phyloP scores from a whole-genome alignment of 2,113 vertebrate genomes.

The Nettapus auritus region DNA sequence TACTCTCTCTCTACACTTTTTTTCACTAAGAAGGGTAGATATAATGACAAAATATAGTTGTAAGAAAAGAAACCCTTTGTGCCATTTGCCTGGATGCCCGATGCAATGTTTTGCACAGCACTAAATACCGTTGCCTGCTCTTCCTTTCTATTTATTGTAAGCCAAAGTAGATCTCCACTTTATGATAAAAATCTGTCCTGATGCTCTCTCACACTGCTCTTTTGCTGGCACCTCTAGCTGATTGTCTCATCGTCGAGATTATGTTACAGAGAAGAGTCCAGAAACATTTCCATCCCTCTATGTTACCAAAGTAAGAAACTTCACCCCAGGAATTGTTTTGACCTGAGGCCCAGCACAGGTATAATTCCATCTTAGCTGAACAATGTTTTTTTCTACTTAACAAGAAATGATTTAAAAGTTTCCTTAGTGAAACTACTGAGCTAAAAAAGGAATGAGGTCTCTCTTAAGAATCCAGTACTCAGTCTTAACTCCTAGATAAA shows the following conservation, averaged over 20 bases:
- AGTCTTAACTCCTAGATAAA: neutral
- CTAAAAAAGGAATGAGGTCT: neutral
- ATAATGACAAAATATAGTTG: neutral
- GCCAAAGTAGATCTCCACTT: neutral
- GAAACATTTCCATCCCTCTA: neutral
- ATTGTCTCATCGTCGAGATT: neutral
- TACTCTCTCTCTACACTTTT: neutral
- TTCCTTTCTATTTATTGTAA: neutral
- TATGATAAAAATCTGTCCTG: neutral
- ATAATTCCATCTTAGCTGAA: slow-evolving; percentile 26
- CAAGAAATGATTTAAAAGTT: slow-evolving; percentile 18
- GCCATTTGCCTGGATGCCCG: neutral
- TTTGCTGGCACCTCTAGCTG: neutral
- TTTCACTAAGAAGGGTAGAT: neutral
- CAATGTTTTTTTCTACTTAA: neutral
- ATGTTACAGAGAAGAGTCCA: neutral
- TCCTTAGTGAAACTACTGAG: neutral
- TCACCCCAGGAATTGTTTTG: slow-evolving; percentile 21
- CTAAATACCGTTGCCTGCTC: neutral
- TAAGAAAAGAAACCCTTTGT: neutral
- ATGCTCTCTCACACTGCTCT: neutral
- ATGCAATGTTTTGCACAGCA: neutral
- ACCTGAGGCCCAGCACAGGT: slow-evolving; percentile 30
- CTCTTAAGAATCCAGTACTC: neutral
- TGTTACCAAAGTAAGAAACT: slow-evolving; percentile 20